These are phyloP conservation scores for Caenorhabditis sulstoni DNA, from an alignment of 2,888 invertebrate species.

Conservation along the genomic window DNA sequence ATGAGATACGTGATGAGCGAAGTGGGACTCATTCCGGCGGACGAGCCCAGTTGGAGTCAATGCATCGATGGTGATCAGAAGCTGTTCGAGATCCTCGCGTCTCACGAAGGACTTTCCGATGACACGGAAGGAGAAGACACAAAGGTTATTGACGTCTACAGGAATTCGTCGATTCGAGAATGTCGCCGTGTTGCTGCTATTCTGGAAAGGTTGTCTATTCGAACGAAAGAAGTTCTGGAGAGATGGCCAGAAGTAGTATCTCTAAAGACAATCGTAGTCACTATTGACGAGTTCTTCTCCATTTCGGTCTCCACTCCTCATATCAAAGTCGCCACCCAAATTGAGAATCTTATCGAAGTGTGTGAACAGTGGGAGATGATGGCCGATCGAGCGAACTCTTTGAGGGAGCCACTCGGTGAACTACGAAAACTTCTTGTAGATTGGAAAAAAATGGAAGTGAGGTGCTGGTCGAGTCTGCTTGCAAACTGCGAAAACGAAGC, in stretches of 20 bases:
- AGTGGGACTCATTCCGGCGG: constrained; percentile 41
- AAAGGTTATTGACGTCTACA: constrained; percentile 54
- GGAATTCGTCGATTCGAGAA: constrained; percentile 58
- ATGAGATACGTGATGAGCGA: constrained; percentile 63
- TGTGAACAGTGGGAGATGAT: constrained; percentile 79
- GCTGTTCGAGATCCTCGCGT: constrained; percentile 41
- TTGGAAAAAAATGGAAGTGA: constrained; percentile 87
- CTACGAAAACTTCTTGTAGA: constrained; percentile 89
- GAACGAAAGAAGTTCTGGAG: constrained; percentile 62
- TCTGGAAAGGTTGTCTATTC: constrained; percentile 52
- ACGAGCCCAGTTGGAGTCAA: constrained; percentile 15
- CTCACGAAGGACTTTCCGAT: constrained; percentile 44
- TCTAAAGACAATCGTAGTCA: constrained; percentile 64
- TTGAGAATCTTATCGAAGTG: constrained; percentile 88
- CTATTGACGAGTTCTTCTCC: constrained; percentile 68
- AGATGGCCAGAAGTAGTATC: constrained; percentile 73
- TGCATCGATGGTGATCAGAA: constrained; percentile 54
- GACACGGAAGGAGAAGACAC: constrained; percentile 26
- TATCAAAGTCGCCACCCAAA: constrained; percentile 90
- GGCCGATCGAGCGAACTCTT: constrained; percentile 84
- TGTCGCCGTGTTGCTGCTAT: constrained; percentile 59
- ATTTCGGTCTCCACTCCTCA: constrained; percentile 86
- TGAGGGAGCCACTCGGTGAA: constrained; percentile 86
- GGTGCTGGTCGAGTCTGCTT: constrained; percentile 74
- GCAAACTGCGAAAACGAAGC: constrained; percentile 67